These are phyloP conservation scores for Apamea epomidion DNA, from an alignment of 2,888 invertebrate species.

Conservation along the genomic window DNA sequence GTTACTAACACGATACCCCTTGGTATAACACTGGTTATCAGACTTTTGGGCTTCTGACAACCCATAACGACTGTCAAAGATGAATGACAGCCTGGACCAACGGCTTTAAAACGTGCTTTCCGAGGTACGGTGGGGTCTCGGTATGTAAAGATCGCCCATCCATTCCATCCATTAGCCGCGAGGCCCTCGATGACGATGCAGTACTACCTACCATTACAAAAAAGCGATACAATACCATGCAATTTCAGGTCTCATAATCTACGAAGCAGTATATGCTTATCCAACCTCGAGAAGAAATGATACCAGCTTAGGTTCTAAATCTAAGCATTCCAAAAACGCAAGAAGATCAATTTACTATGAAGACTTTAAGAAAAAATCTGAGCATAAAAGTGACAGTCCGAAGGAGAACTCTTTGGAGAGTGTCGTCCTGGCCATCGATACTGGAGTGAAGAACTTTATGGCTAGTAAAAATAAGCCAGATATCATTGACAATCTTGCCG, in stretches of 20 bases:
- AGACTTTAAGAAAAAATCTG: neutral
- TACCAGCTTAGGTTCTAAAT: too few species aligned
- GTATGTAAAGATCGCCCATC: too few species aligned
- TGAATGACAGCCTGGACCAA: too few species aligned
- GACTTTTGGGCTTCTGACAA: too few species aligned
- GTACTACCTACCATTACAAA: neutral
- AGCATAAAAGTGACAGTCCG: accelerated
- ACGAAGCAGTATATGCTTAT: neutral
- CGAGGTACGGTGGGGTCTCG: too few species aligned
- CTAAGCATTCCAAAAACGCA: neutral
- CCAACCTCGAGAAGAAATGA: neutral
- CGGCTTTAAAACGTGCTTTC: too few species aligned
- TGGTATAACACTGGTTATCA: too few species aligned
- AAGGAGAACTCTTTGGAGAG: slow-evolving; percentile 32
- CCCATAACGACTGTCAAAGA: too few species aligned
- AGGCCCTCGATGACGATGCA: too few species aligned
- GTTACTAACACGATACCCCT: too few species aligned
- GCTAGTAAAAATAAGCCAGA: neutral
- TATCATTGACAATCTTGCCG: slow-evolving; percentile 24
- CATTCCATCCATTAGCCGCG: too few species aligned
- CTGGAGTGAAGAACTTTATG: slow-evolving; percentile 20
- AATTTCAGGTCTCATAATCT: slow-evolving; percentile 31
- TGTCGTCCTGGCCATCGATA: slow-evolving; percentile 47
- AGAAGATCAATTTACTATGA: neutral
- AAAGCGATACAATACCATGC: neutral